These are phyloP conservation scores for Chiloscyllium punctatum DNA, from an alignment of 2,797 vertebrate species.

Conservation along the genomic window DNA sequence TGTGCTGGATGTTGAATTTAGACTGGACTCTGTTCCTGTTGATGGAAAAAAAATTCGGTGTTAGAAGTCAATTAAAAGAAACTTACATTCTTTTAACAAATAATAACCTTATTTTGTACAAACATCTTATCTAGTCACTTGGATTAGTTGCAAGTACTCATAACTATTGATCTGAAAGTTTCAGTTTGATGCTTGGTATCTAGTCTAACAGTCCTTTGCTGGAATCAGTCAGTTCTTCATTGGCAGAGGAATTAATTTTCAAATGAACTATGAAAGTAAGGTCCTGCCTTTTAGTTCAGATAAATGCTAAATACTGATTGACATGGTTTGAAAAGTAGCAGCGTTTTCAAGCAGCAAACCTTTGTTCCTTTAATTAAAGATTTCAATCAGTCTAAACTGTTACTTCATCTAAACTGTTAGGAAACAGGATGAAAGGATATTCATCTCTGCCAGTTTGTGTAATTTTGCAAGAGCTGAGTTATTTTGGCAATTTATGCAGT, in stretches of 20 bases:
- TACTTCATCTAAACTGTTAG: neutral
- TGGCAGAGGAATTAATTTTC: neutral
- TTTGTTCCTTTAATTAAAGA: neutral
- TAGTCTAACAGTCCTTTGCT: neutral
- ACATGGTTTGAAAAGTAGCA: neutral
- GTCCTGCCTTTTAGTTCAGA: neutral
- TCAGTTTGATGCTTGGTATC: neutral
- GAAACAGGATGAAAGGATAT: neutral
- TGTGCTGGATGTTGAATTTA: neutral
- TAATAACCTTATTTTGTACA: neutral
- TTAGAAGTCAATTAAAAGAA: neutral
- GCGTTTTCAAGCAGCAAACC: neutral
- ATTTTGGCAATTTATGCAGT: no score
- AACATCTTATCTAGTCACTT: neutral
- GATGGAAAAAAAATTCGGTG: neutral
- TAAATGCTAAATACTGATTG: neutral
- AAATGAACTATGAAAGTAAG: neutral
- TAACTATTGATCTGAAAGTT: neutral
- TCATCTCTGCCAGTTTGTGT: neutral
- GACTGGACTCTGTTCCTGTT: neutral
- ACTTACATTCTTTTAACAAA: neutral
- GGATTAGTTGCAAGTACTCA: neutral
- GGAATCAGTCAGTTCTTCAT: neutral
- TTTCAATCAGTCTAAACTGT: neutral
- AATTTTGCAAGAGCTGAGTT: neutral